Evolutionary conservation across 1,140 invertebrate genomes (phyloP), one percentile per base, ranked within the genome.

Genomic region (Hyles euphorbiae): DNA sequence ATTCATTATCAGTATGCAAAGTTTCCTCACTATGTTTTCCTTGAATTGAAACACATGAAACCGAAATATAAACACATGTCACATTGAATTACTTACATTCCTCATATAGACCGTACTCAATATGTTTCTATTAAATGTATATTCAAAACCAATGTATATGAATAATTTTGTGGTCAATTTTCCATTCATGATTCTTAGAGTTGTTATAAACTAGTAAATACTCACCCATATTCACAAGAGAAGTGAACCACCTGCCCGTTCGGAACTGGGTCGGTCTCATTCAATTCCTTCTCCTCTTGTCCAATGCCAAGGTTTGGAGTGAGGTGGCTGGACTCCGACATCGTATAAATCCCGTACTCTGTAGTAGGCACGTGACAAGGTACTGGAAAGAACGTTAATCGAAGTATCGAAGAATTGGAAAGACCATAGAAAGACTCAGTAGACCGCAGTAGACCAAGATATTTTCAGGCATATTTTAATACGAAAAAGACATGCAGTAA

Each of bases 241-340:
- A 94, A 91, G 55, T 93, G 90, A 0, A 94, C 90, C 3, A 92
- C 90, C 73, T 94, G 91, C 44, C 91, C 91, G 68, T 93, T 93
- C 9, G 86, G 79, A 0, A 94, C 87, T 0, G 91, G 89, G n/a
- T 90, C 83, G 1, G 90, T 90, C 58, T 91, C 90, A 48, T 92
- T 91, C 43, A 92, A 75, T 47, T 88, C 84, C 34, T 86, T 75
- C 8, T 86, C 84, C 10, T 90, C 65, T 83, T 46, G 80, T 70
- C 54, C 54, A 5, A 60, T 78, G 73, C 32, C 76, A 68, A 3
- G 81, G 74, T 43, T 80, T 73, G 34, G 82, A 77, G 90, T 60
- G 76, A 70, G 78, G 51, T 47, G 53, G 5, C 33, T 34, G 0
- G 54, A 47, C 33, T 56, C 81, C 76, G 5, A 84, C 79, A 92